A percentile compares a stretch with the other conserved stretches of the same genome.
Evolutionary conservation across 2,797 vertebrate species (phyloP).

Genomic region (Melanotaenia trifasciata): DNA sequence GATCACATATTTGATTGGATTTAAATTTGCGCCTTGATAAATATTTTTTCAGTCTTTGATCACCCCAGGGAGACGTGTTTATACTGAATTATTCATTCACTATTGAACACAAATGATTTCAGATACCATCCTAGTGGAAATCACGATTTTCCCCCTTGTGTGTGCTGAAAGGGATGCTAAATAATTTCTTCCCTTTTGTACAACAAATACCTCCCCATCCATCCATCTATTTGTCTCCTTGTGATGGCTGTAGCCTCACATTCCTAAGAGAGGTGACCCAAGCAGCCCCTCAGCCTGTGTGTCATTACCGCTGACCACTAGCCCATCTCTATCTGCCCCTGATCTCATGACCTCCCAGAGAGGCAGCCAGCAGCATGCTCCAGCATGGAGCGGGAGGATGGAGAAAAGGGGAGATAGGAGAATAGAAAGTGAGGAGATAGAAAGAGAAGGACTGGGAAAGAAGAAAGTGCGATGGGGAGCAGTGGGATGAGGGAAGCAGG

Average conservation of each 20-base stretch:
- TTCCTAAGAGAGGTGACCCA: constrained; percentile 69
- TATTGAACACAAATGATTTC: constrained; percentile 57
- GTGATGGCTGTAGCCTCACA: constrained; percentile 53
- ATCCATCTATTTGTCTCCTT: constrained; percentile 64
- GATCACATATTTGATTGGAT: not conserved
- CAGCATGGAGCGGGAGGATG: constrained; percentile 23
- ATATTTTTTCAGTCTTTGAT: constrained; percentile 54
- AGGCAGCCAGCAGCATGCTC: constrained; percentile 59
- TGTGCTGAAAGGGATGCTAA: constrained; percentile 40
- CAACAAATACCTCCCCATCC: constrained; percentile 50
- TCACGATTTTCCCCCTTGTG: constrained; percentile 31
- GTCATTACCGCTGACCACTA: constrained; percentile 83
- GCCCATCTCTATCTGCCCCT: constrained; percentile 78
- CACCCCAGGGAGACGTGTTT: constrained; percentile 49
- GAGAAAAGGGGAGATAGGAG: constrained; percentile 27
- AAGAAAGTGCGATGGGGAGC: not conserved
- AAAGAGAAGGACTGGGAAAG: constrained; percentile 6
- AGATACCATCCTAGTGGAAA: constrained; percentile 53
- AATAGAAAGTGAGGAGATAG: constrained; percentile 31
- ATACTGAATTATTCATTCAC: constrained; percentile 66
- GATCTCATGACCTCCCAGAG: constrained; percentile 76
- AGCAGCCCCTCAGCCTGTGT: constrained; percentile 73
- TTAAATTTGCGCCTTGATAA: not conserved
- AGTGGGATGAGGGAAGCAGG: constrained; percentile 25
- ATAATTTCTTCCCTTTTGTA: constrained; percentile 45